Conservation (phyloP, 2,113 vertebrate species). For the Bujurquina vittata region DNA sequence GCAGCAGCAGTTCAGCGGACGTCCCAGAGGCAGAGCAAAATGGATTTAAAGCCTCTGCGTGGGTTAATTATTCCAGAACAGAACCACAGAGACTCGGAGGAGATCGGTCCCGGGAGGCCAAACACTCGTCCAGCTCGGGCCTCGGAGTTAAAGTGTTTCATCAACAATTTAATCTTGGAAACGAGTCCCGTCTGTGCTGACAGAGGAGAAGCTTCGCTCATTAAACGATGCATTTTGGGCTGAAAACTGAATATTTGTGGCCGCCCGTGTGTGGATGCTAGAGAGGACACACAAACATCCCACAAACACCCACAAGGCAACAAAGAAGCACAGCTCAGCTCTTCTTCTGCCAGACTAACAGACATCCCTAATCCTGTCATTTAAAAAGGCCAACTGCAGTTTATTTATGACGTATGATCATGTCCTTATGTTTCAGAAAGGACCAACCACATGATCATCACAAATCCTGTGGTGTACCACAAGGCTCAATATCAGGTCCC, state of each 20-base stretch:
- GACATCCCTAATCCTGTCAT: too few species aligned
- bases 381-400: too few species aligned
- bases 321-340: not conserved
- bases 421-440: not conserved
- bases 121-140: not conserved
- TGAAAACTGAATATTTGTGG: not conserved
- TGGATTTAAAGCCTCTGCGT: too few species aligned
- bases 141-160: rapidly evolving
- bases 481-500: not conserved
- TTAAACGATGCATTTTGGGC: not conserved
- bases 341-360: too few species aligned
- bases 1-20: not conserved
- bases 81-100: not conserved
- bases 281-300: too few species aligned
- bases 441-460: not conserved
- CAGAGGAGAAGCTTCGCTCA: not conserved
- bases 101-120: not conserved
- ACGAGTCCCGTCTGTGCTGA: not conserved
- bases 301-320: not conserved
- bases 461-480: not conserved
- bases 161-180: not conserved
- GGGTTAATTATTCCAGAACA: not conserved
- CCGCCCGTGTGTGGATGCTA: not conserved
- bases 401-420: not conserved
- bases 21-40: not conserved